Conservation (phyloP, 2,113 vertebrate species). For the Nothocercus nigrocapillus region DNA sequence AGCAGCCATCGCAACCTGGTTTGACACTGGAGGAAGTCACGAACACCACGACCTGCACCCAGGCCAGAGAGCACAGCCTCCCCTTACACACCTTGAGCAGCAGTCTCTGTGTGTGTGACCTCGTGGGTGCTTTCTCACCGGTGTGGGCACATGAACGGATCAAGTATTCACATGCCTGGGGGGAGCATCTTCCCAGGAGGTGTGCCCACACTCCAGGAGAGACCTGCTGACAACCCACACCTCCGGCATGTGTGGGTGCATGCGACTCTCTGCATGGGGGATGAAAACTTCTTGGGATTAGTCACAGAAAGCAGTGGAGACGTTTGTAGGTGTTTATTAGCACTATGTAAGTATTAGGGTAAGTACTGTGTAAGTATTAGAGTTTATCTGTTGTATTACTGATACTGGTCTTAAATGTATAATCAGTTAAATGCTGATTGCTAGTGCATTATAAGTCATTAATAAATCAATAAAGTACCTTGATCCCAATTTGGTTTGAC, state of each 20-base stretch:
- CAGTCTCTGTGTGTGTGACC: accelerated
- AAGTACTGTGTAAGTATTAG: not conserved
- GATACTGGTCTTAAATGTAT: not conserved
- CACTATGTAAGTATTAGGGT: not conserved
- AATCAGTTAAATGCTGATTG: not conserved
- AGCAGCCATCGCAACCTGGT: not conserved
- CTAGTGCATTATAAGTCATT: not conserved
- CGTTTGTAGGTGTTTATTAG: not conserved
- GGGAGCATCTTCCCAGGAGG: not conserved
- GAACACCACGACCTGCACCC: not conserved
- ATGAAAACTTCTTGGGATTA: not conserved
- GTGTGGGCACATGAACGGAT: accelerated
- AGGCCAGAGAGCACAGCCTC: not conserved
- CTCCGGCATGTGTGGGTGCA: accelerated
- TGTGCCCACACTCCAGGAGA: not conserved
- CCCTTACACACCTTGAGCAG: not conserved
- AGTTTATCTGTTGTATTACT: not conserved
- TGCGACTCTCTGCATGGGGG: not conserved
- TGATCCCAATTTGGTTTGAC: not conserved
- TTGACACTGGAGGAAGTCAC: not conserved
- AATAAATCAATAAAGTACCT: not conserved
- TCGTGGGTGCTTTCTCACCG: not conserved
- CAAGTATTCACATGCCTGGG: not conserved
- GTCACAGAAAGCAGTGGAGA: not conserved
- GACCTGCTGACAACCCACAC: not conserved